Evolutionary conservation across 1,140 invertebrate genomes (phyloP).

Genomic region (Drosophila elegans): DNA sequence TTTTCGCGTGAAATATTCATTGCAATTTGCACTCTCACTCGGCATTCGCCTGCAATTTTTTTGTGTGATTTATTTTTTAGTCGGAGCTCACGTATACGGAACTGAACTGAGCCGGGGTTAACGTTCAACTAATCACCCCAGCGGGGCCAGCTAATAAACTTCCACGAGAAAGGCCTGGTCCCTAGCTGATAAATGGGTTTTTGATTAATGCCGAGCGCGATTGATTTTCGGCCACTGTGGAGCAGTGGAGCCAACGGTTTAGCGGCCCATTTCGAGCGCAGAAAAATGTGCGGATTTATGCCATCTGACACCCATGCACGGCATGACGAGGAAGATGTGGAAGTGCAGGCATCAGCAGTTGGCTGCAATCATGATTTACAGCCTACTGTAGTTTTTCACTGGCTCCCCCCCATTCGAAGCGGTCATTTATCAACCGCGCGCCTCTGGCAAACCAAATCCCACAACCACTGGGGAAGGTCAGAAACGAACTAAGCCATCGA

Average conservation of each 20-base stretch:
- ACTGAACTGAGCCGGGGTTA: constrained; percentile 58
- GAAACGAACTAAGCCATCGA: constrained; percentile 10
- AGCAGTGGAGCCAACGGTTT: constrained; percentile 60
- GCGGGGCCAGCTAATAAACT: constrained; percentile 32
- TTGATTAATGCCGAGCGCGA: constrained; percentile 74
- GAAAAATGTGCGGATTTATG: constrained; percentile 59
- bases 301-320: constrained; percentile 20
- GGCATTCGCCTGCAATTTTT: constrained; percentile 1
- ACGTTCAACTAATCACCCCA: constrained; percentile 79
- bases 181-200: constrained; percentile 69
- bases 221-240: constrained; percentile 61
- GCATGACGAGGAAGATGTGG: constrained; percentile 11
- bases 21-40: constrained; percentile 55
- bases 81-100: constrained; percentile 4
- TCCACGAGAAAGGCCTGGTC: constrained; percentile 26
- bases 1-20: constrained; percentile 61
- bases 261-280: constrained; percentile 10
- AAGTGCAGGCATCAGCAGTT: constrained; percentile 60
- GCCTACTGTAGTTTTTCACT: constrained; percentile 17
- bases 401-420: constrained; percentile 1
- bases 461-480: constrained; percentile 18
- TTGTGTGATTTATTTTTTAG: neutral
- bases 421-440: constrained; percentile 54
- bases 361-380: constrained; percentile 46
- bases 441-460: constrained; percentile 9